Percentiles rank a stretch among this genome's conserved stretches.
Conservation (phyloP, 2,113 vertebrate genomes). For the Narcine bancroftii region DNA sequence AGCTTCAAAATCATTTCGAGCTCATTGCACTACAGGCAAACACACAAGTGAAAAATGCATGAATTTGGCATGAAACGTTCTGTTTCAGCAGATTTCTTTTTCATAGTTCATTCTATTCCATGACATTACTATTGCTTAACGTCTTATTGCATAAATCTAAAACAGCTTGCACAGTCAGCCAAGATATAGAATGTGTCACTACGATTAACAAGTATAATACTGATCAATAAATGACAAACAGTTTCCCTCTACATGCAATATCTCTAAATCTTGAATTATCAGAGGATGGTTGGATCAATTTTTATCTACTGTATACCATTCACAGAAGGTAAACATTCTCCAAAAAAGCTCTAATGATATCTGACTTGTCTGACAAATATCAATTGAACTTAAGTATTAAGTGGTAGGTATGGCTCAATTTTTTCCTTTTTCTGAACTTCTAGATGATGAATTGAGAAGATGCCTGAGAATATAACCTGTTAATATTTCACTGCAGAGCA, state of each 20-base stretch:
- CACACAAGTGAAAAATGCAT: background rate
- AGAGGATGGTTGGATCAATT: background rate
- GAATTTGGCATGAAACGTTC: background rate
- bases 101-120: background rate
- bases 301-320: background rate
- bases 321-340: background rate
- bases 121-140: background rate
- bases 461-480: background rate
- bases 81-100: background rate
- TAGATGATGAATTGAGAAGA: background rate
- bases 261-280: too few species aligned
- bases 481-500: background rate
- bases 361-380: background rate
- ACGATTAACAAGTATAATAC: too few species aligned
- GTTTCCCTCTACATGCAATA: too few species aligned
- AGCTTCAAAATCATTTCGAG: background rate
- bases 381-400: background rate
- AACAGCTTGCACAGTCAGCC: background rate
- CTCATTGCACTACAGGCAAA: background rate
- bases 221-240: too few species aligned
- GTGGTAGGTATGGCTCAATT: background rate
- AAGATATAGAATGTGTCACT: background rate
- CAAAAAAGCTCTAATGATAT: background rate
- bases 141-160: background rate
- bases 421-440: background rate